These are phyloP conservation scores for Drosophila parvula DNA, from an alignment of 1,140 invertebrate species.

Conservation along the genomic window DNA sequence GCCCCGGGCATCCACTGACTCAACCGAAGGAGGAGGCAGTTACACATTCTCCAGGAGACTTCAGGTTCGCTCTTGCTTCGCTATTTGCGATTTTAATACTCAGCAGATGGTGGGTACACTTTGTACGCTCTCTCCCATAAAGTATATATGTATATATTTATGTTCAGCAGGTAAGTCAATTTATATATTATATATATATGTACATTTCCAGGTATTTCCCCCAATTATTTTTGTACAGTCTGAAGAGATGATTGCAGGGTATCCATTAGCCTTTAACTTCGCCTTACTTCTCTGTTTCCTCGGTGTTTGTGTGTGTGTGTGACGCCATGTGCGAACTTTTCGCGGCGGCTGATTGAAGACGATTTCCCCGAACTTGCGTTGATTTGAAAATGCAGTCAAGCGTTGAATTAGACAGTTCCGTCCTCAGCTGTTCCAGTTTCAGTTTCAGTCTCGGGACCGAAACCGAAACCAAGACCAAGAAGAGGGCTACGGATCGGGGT, in stretches of 20 bases:
- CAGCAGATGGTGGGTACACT: background rate
- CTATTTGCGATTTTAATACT: constrained; percentile 9
- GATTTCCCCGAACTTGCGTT: constrained; percentile 79
- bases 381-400: constrained; percentile 80
- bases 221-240: background rate
- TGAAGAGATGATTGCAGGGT: background rate
- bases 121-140: too few species aligned
- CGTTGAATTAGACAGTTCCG: constrained; percentile 79
- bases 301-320: constrained; percentile 15
- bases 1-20: constrained; percentile 7
- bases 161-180: background rate
- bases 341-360: constrained; percentile 80
- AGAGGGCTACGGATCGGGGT: constrained; percentile 19
- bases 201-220: background rate
- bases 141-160: background rate
- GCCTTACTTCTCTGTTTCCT: background rate
- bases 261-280: background rate
- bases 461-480: background rate
- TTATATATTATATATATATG: background rate
- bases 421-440: constrained; percentile 19
- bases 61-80: constrained; percentile 33
- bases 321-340: constrained; percentile 72
- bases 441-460: background rate
- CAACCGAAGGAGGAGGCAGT: constrained; percentile 19
- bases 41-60: constrained; percentile 20